Conservation (phyloP, 2,113 vertebrate genomes). For the Xenopus borealis region DNA sequence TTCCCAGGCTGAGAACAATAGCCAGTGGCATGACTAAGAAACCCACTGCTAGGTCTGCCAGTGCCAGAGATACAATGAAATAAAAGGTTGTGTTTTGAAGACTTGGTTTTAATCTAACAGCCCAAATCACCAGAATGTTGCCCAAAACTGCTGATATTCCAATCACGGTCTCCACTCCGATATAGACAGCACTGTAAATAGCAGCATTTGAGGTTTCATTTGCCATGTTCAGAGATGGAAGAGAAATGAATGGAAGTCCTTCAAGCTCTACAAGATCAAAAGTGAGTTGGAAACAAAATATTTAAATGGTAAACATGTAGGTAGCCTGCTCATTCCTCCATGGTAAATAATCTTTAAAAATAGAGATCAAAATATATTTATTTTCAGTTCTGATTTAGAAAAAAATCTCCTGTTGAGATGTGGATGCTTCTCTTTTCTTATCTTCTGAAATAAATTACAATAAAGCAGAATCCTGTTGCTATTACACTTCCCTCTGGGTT, state of each 20-base stretch:
- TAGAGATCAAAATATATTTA: neutral
- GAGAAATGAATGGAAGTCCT: neutral
- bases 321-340: conserved; percentile 13
- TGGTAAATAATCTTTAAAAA: neutral
- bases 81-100: conserved; percentile 69
- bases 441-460: neutral
- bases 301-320: neutral
- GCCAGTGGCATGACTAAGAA: conserved; percentile 73
- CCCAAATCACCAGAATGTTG: conserved; percentile 78
- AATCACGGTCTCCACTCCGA: conserved; percentile 63
- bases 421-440: conserved; percentile 5
- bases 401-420: neutral
- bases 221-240: neutral
- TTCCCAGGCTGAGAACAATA: conserved; percentile 62
- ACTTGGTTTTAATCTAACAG: conserved; percentile 61
- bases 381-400: neutral
- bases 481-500: conserved; percentile 10
- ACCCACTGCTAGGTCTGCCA: conserved; percentile 78
- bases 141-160: conserved; percentile 71
- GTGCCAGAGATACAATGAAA: conserved; percentile 77
- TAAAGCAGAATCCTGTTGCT: conserved; percentile 5
- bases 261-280: neutral
- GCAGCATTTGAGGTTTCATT: conserved; percentile 11
- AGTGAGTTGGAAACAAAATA: neutral
- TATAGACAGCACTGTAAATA: conserved; percentile 54